Evolutionary conservation across 2,113 vertebrate genomes (phyloP).

Genomic region (Scolopax mira): DNA sequence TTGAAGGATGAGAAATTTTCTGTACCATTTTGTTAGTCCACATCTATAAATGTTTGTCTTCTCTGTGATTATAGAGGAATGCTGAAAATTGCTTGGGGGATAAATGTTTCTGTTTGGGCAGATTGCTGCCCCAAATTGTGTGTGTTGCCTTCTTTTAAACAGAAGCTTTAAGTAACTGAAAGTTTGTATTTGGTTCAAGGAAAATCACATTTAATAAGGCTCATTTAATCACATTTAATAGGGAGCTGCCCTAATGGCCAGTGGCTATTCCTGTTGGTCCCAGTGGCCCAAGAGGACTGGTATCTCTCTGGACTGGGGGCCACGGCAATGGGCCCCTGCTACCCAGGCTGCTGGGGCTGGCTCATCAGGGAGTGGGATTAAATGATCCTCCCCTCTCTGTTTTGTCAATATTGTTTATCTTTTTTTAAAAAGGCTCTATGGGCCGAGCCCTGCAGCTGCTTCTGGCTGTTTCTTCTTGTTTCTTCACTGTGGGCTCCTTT

Average conservation of each 20-base stretch:
- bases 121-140: neutral
- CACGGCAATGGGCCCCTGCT: accelerated
- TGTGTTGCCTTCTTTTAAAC: neutral
- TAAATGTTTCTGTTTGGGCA: neutral
- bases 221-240: neutral
- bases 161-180: neutral
- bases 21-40: neutral
- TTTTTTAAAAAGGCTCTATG: accelerated
- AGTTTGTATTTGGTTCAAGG: neutral
- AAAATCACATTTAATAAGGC: neutral
- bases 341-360: neutral
- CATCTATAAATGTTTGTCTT: neutral
- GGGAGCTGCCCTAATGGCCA: neutral
- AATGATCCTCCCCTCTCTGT: neutral
- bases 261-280: neutral
- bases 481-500: neutral
- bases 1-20: neutral
- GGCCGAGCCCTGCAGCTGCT: too few species aligned
- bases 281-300: accelerated
- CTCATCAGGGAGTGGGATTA: neutral
- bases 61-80: neutral
- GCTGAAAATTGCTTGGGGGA: neutral
- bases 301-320: neutral
- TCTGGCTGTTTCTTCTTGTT: too few species aligned
- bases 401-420: neutral